Evolutionary conservation across 2,113 vertebrate species (phyloP), one percentile per base, ranked within the genome.

Genomic region (Alligator mississippiensis): DNA sequence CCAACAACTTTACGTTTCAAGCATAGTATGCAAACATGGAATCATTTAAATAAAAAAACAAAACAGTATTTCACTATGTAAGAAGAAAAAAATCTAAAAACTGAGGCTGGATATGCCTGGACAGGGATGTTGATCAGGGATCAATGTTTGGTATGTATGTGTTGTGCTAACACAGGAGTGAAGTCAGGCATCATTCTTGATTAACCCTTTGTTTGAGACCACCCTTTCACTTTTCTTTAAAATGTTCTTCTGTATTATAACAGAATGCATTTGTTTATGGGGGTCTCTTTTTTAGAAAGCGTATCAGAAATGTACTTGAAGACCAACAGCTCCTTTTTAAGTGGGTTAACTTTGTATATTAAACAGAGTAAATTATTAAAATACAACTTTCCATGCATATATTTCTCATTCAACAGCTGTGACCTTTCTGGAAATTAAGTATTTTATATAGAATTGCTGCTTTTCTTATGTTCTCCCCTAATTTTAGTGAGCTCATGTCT

Each of bases 21-120:
- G 57, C 0, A 0, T 47, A n/a, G 24, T 5, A 1, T 59, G 27
- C 38, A 9, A n/a, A 84, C 89, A 19, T 34, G 28, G 38, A 77
- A 70, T 13, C 9, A 15, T 58, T 93, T 47, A 74, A 70, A 70
- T 70, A 70, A 47, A 21, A 6, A 22, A 25, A 34, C 34, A 34
- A 38, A 74, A 15, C 47, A 22, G 34, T 47, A 47, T 25, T 47
- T 47, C 0, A 0, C 21, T 63, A 74, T 60, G 60, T 15, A 34
- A 60, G 28, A 19, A 75, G 25, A 17, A 54, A 24, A 66, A 66
- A 80, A 11, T 34, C 64, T 2, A 68, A 28, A 38, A 80, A n/a
- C 13, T 38, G 18, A 21, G 18, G 13, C 64, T 64, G 5, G 34
- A 7, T 22, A 24, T 24, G 34, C 10, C 70, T 74, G 47, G 70